Base-by-base conservation (phyloP, 2,888 invertebrate genomes). In the Siphonodentalium dalli region DNA sequence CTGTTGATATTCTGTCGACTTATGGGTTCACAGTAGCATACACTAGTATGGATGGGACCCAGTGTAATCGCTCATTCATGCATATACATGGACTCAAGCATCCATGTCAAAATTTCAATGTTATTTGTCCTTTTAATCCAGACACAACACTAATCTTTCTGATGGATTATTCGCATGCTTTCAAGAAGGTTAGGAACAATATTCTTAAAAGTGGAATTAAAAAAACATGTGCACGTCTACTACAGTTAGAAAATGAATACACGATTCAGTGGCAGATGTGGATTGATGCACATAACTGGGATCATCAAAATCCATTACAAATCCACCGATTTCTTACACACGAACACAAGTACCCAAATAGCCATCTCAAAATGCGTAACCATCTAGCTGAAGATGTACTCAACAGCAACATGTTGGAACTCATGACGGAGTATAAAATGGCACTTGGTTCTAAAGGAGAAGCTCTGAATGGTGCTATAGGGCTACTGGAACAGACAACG, bases 151-250 rank as follows among this genome's bases (percentile, higher is more conserved):
- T 46, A 8, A 34, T 49, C n/a, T 54, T 54, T 20, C 29, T 47
- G 26, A 45, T 42, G 33, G 56, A 56, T 26, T n/a, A 40, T 2
- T 52, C 51, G 3, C 56, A 58, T 49, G 43, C 53, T 7, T 35
- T 63, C 13, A 63, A 59, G 41, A 59, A 59, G 31, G 54, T 57
- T 13, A 31, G 63, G 39, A 61, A 61, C 34, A 61, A 50, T 24
- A 40, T 55, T 13, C 23, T 58, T 11, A 52, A 55, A 20, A 58
- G 53, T 53, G 58, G 45, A 1, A 31, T 34, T 29, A 11, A 18
- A 4, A 43, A 41, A 42, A 5, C 20, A 15, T 43, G 34, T 42
- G 54, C 54, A 1, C 43, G 52, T 33, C 18, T 51, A 6, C 26
- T 54, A 1, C 52, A 49, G 13, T 13, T 54, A 11, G n/a, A 28